phyloP scores from a whole-genome alignment of 2,797 vertebrate genomes.

The Rhynchonycteris naso region DNA sequence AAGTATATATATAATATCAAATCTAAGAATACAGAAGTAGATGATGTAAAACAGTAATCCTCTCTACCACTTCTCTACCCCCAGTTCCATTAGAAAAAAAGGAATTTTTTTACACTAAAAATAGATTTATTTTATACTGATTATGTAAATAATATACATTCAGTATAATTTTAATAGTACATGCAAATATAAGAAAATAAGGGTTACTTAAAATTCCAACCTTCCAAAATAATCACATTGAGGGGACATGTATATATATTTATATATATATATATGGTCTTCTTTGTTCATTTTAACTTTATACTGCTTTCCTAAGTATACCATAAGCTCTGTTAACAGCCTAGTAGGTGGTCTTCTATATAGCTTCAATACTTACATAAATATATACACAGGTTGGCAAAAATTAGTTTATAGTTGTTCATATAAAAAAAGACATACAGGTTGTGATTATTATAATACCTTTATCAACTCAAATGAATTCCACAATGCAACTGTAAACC shows the following conservation, averaged over 20 bases:
- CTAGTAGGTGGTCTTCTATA: neutral
- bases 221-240: neutral
- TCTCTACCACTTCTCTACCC: neutral
- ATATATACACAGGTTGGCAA: neutral
- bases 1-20: neutral
- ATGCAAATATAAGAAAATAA: constrained; percentile 18
- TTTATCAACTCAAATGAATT: neutral
- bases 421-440: too few relatives aligned
- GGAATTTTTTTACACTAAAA: neutral
- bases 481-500: neutral
- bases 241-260: neutral
- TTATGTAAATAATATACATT: neutral
- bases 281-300: neutral
- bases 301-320: neutral
- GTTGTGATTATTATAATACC: neutral
- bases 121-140: neutral
- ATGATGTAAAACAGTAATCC: neutral
- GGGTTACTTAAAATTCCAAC: neutral
- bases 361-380: neutral
- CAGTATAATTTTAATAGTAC: neutral
- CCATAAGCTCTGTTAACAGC: neutral
- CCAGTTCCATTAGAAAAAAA: constrained; percentile 2
- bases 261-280: neutral
- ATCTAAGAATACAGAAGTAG: neutral
- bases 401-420: too few relatives aligned